A percentile compares a stretch with the other conserved stretches of the same genome.
phyloP scores from a whole-genome alignment of 1,140 invertebrate species.

The Trialeurodes vaporariorum region DNA sequence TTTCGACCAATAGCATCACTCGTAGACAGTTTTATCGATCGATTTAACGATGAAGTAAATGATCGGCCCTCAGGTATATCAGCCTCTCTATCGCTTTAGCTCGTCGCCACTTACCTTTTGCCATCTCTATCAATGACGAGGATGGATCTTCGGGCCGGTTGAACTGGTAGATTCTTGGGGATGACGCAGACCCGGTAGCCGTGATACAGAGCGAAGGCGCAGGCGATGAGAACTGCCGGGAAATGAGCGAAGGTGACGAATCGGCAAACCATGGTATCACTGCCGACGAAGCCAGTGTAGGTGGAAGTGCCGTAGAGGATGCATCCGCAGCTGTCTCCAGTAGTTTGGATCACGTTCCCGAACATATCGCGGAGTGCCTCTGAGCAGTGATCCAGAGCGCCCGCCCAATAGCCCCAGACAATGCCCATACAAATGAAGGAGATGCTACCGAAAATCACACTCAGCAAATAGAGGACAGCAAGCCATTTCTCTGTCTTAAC shows the following conservation, averaged over 20 bases:
- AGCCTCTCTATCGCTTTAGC: no score
- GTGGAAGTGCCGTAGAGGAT: constrained; percentile 48
- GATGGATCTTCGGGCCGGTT: no score
- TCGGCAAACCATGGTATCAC: constrained; percentile 47
- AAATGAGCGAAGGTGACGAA: constrained; percentile 47
- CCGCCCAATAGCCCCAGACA: constrained; percentile 50
- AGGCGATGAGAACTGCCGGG: constrained; percentile 41
- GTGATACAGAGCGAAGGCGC: constrained; percentile 47
- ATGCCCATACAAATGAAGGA: constrained; percentile 2
- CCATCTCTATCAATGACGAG: no score
- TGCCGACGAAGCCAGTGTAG: constrained; percentile 48
- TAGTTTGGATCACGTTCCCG: constrained; percentile 35
- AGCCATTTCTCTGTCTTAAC: not conserved
- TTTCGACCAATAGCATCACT: no score
- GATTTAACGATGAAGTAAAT: no score
- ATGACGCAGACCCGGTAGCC: not conserved
- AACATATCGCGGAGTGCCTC: not conserved
- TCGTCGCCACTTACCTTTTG: no score
- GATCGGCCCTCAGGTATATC: no score
- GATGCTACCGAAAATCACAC: not conserved
- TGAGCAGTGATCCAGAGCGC: constrained; percentile 45
- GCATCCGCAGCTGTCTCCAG: constrained; percentile 44
- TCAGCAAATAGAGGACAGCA: not conserved
- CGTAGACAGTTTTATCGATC: no score
- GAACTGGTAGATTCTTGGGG: no score